Percentiles rank a stretch among this genome's conserved stretches.
phyloP scores from a whole-genome alignment of 2,888 invertebrate species.

The Anoplius nigerrimus region DNA sequence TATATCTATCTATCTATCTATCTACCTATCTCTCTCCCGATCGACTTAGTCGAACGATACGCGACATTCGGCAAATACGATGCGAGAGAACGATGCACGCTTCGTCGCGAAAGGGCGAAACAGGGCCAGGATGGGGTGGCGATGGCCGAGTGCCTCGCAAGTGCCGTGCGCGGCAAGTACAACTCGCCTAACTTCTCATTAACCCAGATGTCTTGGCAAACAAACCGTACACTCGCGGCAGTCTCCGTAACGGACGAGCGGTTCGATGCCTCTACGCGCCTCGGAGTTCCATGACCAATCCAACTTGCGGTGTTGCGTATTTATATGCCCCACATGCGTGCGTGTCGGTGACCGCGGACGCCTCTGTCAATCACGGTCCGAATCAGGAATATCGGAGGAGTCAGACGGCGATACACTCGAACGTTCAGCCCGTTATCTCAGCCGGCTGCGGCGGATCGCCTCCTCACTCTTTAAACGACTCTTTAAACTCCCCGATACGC shows the following conservation, averaged over 20 bases:
- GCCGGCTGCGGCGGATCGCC: too few relatives aligned
- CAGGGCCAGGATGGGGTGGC: neutral
- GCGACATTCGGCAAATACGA: constrained; percentile 4
- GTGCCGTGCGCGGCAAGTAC: constrained; percentile 19
- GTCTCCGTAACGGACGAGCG: constrained; percentile 12
- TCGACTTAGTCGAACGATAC: too few relatives aligned
- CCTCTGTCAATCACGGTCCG: too few relatives aligned
- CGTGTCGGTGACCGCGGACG: neutral
- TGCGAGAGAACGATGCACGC: constrained; percentile 13
- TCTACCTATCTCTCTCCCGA: too few relatives aligned
- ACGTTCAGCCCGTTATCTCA: too few relatives aligned
- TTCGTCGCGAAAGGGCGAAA: constrained; percentile 1
- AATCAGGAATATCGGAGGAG: too few relatives aligned
- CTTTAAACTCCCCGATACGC: too few relatives aligned
- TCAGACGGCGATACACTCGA: too few relatives aligned
- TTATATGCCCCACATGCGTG: constrained; percentile 7
- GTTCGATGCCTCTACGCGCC: constrained; percentile 14
- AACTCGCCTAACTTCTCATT: constrained; percentile 51
- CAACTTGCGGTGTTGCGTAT: too few relatives aligned
- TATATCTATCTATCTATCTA: too few relatives aligned
- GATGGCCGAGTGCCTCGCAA: neutral
- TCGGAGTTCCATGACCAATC: constrained; percentile 13
- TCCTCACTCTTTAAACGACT: too few relatives aligned
- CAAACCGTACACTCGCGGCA: constrained; percentile 33
- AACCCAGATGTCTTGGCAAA: constrained; percentile 54